phyloP scores from a whole-genome alignment of 1,140 invertebrate species.

The Anastrepha obliqua region DNA sequence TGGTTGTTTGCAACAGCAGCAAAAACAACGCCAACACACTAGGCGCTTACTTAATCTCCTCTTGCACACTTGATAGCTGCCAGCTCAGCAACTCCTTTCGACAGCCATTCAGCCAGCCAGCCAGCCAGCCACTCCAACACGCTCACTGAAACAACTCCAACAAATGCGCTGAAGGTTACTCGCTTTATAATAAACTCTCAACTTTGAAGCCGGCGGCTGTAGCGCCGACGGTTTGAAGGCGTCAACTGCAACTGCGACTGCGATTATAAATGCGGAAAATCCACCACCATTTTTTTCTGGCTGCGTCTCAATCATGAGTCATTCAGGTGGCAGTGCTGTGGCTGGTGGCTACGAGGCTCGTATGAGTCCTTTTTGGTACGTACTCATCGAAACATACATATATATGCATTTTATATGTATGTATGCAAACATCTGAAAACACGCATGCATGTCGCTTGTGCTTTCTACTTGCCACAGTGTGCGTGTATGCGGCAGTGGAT shows the following conservation, averaged over 20 bases:
- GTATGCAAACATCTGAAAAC: background rate
- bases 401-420: background rate
- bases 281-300: slow-evolving; percentile 5
- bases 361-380: slow-evolving; percentile 28
- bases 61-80: slow-evolving; percentile 34
- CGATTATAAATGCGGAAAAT: slow-evolving; percentile 17
- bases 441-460: background rate
- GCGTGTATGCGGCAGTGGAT: background rate
- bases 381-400: background rate
- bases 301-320: slow-evolving; percentile 40
- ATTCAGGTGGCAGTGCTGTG: slow-evolving; percentile 15
- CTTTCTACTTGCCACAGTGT: background rate
- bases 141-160: slow-evolving; percentile 12
- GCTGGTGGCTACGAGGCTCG: background rate
- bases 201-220: background rate
- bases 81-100: slow-evolving; percentile 14
- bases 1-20: slow-evolving; percentile 2
- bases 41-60: slow-evolving; percentile 26
- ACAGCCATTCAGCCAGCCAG: background rate
- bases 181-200: slow-evolving; percentile 39
- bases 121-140: slow-evolving; percentile 27
- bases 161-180: background rate
- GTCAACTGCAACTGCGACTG: background rate
- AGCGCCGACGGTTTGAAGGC: background rate
- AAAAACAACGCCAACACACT: background rate